Evolutionary conservation across 2,113 vertebrate genomes (phyloP), one percentile per base, ranked within the genome.

Genomic region (Nothoprocta perdicaria): DNA sequence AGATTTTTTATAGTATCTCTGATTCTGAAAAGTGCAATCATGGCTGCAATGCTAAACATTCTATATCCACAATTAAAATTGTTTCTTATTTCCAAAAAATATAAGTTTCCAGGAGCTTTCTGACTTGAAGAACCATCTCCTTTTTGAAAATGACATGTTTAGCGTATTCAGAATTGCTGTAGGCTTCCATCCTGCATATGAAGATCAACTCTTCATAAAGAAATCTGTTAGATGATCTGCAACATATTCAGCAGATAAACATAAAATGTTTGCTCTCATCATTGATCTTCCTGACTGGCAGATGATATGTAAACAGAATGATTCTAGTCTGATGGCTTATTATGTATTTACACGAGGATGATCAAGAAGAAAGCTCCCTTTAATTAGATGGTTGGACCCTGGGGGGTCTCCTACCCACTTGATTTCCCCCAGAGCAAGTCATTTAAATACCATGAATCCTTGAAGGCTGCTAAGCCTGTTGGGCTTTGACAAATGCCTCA

Each of bases 211-310:
- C 55, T 90, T 79, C 38, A 81, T 75, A 83, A 89, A 90, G 60
- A 92, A 97, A 85, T 35, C 53, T 81, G 16, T 93, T 89, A 92
- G 89, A 95, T 89, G 40, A 93, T 95, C 74, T 90, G 53, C 58
- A 88, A 69, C 41, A 88, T 81, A 94, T 83, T 86, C 67, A 83
- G 55, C 61, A 90, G 45, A 95, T 84, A 93, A 96, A 80, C 57
- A 78, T 69, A 48, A 74, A 65, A 58, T 78, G 19, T 80, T 96
- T 90, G 31, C 18, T 62, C 27, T 95, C 63, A 81, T 91, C 50
- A 80, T 65, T 68, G 63, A 93, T 85, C 91, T 93, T 75, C 26
- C 50, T 84, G 92, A 85, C 57, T 95, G 77, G 14, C 58, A 96
- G 55, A 88, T 82, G 19, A 93, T 82, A 33, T 76, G 31, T 74